Evolutionary conservation across 2,113 vertebrate species (phyloP), one percentile per base, ranked within the genome.

Genomic region (Nycticebus coucang): DNA sequence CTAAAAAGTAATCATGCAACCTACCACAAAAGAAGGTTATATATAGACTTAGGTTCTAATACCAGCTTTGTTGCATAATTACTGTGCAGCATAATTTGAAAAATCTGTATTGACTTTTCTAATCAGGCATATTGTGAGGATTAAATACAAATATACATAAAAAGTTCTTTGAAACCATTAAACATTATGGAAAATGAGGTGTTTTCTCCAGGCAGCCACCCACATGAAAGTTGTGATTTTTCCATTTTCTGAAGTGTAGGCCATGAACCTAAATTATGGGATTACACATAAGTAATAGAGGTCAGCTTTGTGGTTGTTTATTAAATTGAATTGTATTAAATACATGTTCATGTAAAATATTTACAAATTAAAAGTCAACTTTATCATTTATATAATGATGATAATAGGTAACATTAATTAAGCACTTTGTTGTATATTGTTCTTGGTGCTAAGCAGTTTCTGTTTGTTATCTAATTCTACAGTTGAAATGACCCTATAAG

Each of bases 1-100:
- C 74, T 95, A 79, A 72, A 18, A 91, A 87, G 87, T 83, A 89
- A 50, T 74, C 88, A 93, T 89, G 64, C 22, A 92, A 37, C 28
- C 26, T 69, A 53, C 14, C 14, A 26, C 50, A 28, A 94, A 87
- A 79, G 60, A 92, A 89, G 22, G 37, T 41, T 41, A 41, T 41
- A 92, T 64, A 10, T 41, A 82, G 35, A 77, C 19, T 41, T 87
- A 33, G 66, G 45, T 86, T 68, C 21, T 72, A 86, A 72, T n/a
- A 26, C 19, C 7, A 57, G 84, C 7, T 74, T 93, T 53, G 83
- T 69, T 89, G 26, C 35, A 69, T 22, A 87, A 45, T 86, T 95
- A 80, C 59, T 60, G 5, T 59, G 53, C 28, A 62, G 66, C 66
- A 60, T 13, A 41, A 41, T 41, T 68, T 28, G 79, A 86, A 81